Evolutionary conservation across 2,113 vertebrate species (phyloP).

Genomic region (Motacilla alba): DNA sequence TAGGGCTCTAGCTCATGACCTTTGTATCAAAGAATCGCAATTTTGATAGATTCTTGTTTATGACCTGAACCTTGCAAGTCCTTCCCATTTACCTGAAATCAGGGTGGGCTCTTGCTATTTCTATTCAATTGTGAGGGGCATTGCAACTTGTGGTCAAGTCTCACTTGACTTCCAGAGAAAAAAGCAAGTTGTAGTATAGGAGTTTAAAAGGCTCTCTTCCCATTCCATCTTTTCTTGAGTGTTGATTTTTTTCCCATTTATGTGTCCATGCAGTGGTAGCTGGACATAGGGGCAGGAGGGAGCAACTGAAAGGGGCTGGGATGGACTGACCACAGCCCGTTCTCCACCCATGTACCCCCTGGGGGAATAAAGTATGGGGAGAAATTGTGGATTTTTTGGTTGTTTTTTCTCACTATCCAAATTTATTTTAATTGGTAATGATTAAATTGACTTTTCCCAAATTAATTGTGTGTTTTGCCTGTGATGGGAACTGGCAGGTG

Average conservation of each 20-base stretch:
- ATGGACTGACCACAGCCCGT: neutral
- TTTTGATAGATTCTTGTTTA: neutral
- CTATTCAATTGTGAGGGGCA: neutral
- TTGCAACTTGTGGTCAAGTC: neutral
- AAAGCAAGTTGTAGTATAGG: neutral
- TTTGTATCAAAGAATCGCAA: neutral
- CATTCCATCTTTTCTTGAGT: neutral
- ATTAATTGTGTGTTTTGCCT: neutral
- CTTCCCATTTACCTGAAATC: neutral
- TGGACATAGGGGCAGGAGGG: neutral
- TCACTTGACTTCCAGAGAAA: neutral
- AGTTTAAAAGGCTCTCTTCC: neutral
- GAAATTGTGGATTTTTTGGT: neutral
- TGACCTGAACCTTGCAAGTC: neutral
- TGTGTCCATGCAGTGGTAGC: rapidly evolving
- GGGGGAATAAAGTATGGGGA: neutral
- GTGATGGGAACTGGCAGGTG: neutral
- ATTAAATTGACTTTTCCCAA: neutral
- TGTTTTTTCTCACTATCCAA: neutral
- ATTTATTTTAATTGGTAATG: neutral
- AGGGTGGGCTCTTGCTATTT: neutral
- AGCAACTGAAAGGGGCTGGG: neutral
- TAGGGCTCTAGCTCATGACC: neutral
- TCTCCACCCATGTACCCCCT: neutral
- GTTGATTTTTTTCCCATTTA: neutral